phyloP scores from a whole-genome alignment of 2,797 vertebrate genomes.

The Gobio occitaniae region DNA sequence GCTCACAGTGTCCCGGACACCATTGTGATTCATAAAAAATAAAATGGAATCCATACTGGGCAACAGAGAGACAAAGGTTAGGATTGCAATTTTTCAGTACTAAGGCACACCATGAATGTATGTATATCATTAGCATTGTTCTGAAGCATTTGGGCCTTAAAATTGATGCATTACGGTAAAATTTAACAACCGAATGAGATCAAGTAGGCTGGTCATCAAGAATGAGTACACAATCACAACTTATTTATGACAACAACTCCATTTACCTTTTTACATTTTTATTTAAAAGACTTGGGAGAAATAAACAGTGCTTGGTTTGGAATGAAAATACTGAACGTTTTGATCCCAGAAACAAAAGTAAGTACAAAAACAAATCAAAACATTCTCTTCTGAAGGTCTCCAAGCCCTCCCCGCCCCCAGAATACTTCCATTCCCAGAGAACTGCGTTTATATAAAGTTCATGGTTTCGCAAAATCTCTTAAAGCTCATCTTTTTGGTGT shows the following conservation, averaged over 20 bases:
- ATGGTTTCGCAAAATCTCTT: slow-evolving; percentile 64
- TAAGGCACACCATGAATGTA: neutral
- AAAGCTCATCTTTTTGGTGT: slow-evolving; percentile 89
- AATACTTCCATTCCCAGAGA: slow-evolving; percentile 46
- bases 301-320: slow-evolving; percentile 75
- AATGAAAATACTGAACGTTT: slow-evolving; percentile 73
- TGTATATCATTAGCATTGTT: neutral
- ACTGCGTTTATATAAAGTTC: slow-evolving; percentile 69
- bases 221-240: neutral
- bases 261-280: slow-evolving; percentile 66
- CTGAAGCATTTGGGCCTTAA: neutral
- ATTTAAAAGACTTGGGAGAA: slow-evolving; percentile 77
- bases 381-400: slow-evolving; percentile 60
- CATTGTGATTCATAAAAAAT: neutral
- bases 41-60: neutral
- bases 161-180: neutral
- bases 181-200: neutral
- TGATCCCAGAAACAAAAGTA: slow-evolving; percentile 71
- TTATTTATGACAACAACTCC: slow-evolving; percentile 13
- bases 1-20: neutral
- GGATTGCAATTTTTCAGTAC: neutral
- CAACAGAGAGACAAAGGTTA: neutral
- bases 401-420: slow-evolving; percentile 5
- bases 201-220: neutral
- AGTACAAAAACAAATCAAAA: slow-evolving; percentile 69